Evolutionary conservation across 2,888 invertebrate species (phyloP), one percentile per base, ranked within the genome.

Genomic region (Linnaemya tessellans): DNA sequence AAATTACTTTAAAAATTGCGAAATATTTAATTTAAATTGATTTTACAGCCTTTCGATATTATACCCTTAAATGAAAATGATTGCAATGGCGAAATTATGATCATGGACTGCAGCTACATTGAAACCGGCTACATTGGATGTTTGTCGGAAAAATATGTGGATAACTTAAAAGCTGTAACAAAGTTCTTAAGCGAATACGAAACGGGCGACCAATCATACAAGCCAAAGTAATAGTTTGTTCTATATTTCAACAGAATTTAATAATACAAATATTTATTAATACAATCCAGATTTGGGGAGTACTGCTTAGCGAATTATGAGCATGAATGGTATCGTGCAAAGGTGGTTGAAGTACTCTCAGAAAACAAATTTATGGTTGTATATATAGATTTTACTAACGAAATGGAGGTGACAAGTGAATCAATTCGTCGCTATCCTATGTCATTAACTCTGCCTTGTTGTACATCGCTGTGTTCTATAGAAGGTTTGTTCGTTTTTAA

Each of bases 301-400:
- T 89, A 88, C 54, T 89, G 89, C 56, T 67, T 89, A 68, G 89
- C 89, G 8, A 86, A 84, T 15, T 89, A 51, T 56, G 87, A 89
- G 58, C 84, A 86, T 22, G 86, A 80, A 8, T 89, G 89, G 89
- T 89, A 89, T 86, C 89, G 89, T 9, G 89, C 88, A n/a, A 88
- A 88, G 65, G 89, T 85, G 0, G 73, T 87, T 1, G 83, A 74
- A 51, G 49, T 86, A 10, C 13, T 86, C 4, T 84, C 86, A 9
- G 58, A 71, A 0, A 68, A 86, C 46, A 60, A 74, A 22, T 87
- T 87, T 43, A 78, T 85, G 30, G 88, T 89, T 0, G 82, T 89
- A 10, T 89, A 89, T 30, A 87, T 89, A n/a, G 89, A 89, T 77
- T 89, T 88, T 46, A 83, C 88, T 0, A 89, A 89, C 62, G 89